Evolutionary conservation across 2,888 invertebrate genomes (phyloP), one percentile per base, ranked within the genome.

Genomic region (Sminthurides aquaticus): DNA sequence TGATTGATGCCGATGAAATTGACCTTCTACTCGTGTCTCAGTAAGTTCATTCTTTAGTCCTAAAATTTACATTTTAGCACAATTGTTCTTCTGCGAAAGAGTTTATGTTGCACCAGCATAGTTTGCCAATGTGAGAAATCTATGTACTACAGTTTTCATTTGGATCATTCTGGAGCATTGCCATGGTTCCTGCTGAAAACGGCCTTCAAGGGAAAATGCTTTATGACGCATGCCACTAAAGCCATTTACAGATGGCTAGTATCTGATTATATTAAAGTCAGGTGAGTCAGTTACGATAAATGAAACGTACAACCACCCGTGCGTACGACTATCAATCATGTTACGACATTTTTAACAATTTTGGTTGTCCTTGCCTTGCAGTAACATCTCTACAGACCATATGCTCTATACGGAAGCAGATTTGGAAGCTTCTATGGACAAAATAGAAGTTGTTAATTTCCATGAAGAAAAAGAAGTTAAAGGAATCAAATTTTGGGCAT

Each of bases 201-300:
- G 0, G 92, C 91, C 62, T 98, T 99, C 79, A 94, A 93, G 76
- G 97, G 98, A 0, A 85, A 96, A 52, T 97, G 97, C 78, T 98
- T 97, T 78, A 99, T 99, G 99, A 99, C 99, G 0, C 99, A 99
- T 78, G 98, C 99, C 0, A 97, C 99, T 0, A 99, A 99, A 82
- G 98, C 98, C 27, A 99, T 99, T 76, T 99, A 98, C 79, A 84
- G 97, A 71, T 98, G 98, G 97, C 84, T 99, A 34, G 83, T 99
- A 1, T 97, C 98, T 0, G 99, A 99, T 85, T 99, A 95, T 77
- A 97, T 99, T 67, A 98, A 98, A 88, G 97, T 99, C 69, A 91
- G 87, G 87, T 87, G 75, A 78, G 75, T 62, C n/a, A n/a, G n/a
- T n/a, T 18, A n/a, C n/a, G n/a, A n/a, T n/a, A n/a, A n/a, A n/a